phyloP scores from a whole-genome alignment of 2,797 vertebrate species.

The Decapterus maruadsi region DNA sequence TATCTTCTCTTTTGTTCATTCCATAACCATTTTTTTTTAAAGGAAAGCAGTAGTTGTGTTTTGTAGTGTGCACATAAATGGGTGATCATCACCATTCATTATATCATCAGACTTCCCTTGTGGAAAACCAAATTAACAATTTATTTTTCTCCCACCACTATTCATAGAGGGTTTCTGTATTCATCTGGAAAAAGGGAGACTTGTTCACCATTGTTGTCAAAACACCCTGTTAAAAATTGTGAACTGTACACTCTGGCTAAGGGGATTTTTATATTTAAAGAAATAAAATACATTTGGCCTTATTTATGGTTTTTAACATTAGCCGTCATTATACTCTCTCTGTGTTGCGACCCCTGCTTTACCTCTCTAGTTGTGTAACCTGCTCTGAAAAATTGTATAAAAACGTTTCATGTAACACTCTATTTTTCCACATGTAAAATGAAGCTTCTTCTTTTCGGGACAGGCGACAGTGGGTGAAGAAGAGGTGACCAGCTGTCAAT shows the following conservation, averaged over 20 bases:
- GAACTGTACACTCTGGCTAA: slow-evolving; percentile 86
- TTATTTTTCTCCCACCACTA: slow-evolving; percentile 30
- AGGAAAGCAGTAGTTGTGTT: slow-evolving; percentile 54
- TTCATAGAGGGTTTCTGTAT: slow-evolving; percentile 55
- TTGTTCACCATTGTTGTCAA: slow-evolving; percentile 83
- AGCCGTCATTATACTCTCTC: background rate
- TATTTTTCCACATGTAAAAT: background rate
- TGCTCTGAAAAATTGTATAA: too few species aligned
- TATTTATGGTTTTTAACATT: slow-evolving; percentile 19
- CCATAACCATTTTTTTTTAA: slow-evolving; percentile 54
- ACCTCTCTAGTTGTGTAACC: background rate
- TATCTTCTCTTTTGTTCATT: slow-evolving; percentile 74
- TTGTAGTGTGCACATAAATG: slow-evolving; percentile 59
- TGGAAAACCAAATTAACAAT: slow-evolving; percentile 57
- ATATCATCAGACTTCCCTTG: slow-evolving; percentile 52
- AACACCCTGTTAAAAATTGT: slow-evolving; percentile 87
- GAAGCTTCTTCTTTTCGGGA: background rate
- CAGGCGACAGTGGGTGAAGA: background rate
- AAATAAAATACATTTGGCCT: slow-evolving; percentile 84
- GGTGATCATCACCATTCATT: slow-evolving; percentile 40
- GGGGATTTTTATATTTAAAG: slow-evolving; percentile 96
- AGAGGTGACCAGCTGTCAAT: background rate
- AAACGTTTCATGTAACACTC: too few species aligned
- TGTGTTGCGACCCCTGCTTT: background rate
- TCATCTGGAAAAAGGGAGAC: slow-evolving; percentile 55